Percentiles rank a stretch among this genome's conserved stretches.
Evolutionary conservation across 2,113 vertebrate species (phyloP).

Genomic region (Aegithalos caudatus): DNA sequence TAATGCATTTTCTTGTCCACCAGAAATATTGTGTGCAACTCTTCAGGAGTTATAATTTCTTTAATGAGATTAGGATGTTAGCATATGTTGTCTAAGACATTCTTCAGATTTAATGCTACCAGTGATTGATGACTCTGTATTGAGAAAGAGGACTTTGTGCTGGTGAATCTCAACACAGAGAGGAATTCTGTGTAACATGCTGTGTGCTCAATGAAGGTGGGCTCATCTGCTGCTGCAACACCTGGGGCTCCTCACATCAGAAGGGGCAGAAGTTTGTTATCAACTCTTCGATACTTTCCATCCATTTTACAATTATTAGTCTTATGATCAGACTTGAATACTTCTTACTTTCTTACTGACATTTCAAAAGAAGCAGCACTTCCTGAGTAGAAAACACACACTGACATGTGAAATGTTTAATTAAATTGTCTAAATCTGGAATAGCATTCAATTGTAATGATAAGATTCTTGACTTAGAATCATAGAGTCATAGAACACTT

Average conservation of each 20-base stretch:
- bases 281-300: not conserved
- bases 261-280: not conserved
- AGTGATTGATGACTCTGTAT: not conserved
- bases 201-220: fast-evolving
- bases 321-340: not conserved
- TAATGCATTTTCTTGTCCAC: not conserved
- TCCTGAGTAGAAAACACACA: not conserved
- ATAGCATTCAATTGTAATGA: not conserved
- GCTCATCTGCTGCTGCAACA: fast-evolving
- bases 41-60: not conserved
- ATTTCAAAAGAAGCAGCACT: not conserved
- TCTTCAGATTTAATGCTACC: not conserved
- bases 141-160: not conserved
- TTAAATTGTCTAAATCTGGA: not conserved
- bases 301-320: not conserved
- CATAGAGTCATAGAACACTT: not conserved
- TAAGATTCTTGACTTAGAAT: not conserved
- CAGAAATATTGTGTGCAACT: not conserved
- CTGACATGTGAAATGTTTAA: not conserved
- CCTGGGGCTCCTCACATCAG: not conserved
- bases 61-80: not conserved
- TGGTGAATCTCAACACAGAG: not conserved
- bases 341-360: not conserved
- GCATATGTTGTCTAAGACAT: not conserved
- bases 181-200: not conserved